Percentiles rank a stretch among this genome's conserved stretches.
Conservation (phyloP, 2,113 vertebrate species). For the Isurus oxyrinchus region DNA sequence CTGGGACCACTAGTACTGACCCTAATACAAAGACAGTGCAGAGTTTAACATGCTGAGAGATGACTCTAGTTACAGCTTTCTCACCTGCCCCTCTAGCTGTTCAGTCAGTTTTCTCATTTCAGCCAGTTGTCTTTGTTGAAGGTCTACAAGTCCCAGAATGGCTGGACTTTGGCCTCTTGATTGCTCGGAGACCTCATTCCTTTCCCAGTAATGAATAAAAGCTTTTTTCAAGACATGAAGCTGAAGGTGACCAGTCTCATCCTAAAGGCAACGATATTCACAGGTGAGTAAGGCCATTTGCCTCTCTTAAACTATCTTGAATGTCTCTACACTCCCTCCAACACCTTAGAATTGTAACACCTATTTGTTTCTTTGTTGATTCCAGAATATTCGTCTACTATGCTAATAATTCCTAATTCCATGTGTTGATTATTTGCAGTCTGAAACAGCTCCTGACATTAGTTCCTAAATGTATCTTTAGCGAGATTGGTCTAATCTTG, state of each 20-base stretch:
- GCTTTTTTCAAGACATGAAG: not conserved
- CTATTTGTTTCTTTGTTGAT: not conserved
- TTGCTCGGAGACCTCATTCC: not conserved
- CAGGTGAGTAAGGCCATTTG: not conserved
- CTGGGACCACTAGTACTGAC: too few relatives aligned
- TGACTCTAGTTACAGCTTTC: not conserved
- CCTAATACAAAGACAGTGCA: not conserved
- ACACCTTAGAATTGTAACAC: not conserved
- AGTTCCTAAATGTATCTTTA: not conserved
- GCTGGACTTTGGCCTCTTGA: not conserved
- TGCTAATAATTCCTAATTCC: not conserved
- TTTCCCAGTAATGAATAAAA: not conserved
- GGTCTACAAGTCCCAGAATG: not conserved
- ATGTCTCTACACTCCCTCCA: not conserved
- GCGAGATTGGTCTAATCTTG: not conserved
- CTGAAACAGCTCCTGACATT: not conserved
- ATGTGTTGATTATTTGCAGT: not conserved
- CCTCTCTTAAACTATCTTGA: not conserved
- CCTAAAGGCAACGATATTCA: not conserved
- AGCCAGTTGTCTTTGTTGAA: not conserved
- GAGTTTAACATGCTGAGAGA: not conserved
- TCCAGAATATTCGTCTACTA: not conserved
- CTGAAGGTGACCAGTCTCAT: not conserved
- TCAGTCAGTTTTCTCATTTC: not conserved
- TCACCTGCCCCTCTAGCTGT: conserved; percentile 12